Conservation (phyloP, 2,797 vertebrate genomes). For the Sciurus carolinensis region DNA sequence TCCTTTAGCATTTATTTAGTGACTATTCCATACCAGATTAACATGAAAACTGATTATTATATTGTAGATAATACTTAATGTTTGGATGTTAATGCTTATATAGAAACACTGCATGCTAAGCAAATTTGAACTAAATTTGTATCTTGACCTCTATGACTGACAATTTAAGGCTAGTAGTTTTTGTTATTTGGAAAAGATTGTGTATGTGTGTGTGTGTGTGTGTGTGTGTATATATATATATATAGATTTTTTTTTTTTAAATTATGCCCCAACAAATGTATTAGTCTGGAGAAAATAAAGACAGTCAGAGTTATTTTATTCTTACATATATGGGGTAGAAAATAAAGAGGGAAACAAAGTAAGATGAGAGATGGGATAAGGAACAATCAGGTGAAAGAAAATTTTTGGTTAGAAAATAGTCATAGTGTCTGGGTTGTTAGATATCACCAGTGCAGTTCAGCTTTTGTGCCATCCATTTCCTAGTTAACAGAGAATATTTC, state of each 20-base stretch:
- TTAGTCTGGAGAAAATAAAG: neutral
- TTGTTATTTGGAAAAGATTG: neutral
- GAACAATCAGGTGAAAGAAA: neutral
- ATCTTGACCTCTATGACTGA: neutral
- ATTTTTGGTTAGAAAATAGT: slow-evolving; percentile 16
- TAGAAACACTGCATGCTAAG: neutral
- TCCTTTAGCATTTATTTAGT: neutral
- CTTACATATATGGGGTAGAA: neutral
- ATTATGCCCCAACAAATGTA: neutral
- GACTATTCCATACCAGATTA: neutral
- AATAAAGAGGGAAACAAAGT: neutral
- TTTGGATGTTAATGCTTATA: neutral
- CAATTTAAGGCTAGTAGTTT: neutral
- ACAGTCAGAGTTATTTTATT: neutral
- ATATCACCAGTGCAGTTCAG: neutral
- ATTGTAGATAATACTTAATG: neutral
- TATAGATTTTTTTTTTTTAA: neutral
- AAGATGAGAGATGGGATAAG: neutral
- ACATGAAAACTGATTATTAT: neutral
- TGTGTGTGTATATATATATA: too few relatives aligned
- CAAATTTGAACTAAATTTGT: neutral
- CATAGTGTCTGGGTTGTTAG: neutral
- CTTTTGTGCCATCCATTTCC: slow-evolving; percentile 1
- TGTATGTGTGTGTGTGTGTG: too few relatives aligned
- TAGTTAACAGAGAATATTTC: neutral